Evolutionary conservation across 2,797 vertebrate species (phyloP).

Genomic region (Anas georgica): DNA sequence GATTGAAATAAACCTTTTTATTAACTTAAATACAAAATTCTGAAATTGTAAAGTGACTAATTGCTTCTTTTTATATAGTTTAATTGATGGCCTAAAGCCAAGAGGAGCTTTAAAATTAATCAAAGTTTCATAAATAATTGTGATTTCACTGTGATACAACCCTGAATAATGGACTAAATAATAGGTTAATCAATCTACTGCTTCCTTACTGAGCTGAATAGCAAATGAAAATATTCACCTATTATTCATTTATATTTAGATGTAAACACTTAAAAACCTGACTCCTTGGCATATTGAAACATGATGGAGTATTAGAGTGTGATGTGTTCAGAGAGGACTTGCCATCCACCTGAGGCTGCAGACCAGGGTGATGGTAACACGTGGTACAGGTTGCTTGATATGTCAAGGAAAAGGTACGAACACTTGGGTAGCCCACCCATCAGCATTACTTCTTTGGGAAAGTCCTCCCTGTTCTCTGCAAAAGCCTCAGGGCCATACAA

Average conservation of each 20-base stretch:
- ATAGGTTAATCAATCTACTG: constrained; percentile 32
- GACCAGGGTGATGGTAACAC: background rate
- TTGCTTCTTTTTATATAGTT: background rate
- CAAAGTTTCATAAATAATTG: constrained; percentile 47
- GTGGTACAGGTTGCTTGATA: background rate
- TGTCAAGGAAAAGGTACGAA: background rate
- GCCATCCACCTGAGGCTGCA: background rate
- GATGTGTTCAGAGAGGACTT: background rate
- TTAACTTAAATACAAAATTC: background rate
- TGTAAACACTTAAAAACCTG: background rate
- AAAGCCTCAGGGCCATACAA: background rate
- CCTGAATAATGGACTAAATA: constrained; percentile 40
- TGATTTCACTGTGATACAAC: constrained; percentile 1
- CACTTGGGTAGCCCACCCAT: background rate
- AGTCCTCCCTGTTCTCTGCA: background rate
- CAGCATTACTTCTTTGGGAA: background rate
- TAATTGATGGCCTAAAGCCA: constrained; percentile 26
- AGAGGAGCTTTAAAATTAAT: constrained; percentile 26
- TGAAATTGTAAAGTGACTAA: constrained; percentile 29
- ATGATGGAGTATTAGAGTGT: background rate
- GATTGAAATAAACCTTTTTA: background rate
- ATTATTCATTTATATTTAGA: background rate
- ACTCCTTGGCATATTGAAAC: background rate
- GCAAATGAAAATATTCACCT: background rate
- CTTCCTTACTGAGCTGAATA: constrained; percentile 4